Base-by-base conservation (phyloP, 2,888 invertebrate species). In the Plagodis pulveraria region DNA sequence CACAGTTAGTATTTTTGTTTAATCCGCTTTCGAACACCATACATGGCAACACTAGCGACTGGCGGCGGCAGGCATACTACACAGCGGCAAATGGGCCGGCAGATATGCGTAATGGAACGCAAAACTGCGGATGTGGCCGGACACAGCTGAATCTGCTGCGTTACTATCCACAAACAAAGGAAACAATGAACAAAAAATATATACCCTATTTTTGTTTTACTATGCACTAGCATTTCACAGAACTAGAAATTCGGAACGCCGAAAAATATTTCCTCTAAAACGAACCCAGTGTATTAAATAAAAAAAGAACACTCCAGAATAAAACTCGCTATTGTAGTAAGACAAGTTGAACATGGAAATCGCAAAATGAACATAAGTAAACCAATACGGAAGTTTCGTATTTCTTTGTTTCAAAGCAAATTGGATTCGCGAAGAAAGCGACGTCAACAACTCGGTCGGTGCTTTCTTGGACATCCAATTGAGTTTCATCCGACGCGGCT, bases 381-480 rank as follows among this genome's bases (percentile, higher is more conserved):
- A 60, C 62, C 60, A 63, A 70, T 62, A 63, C 58, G 63, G 67
- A 69, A 66, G 64, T 62, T 62, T 62, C 63, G 51, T 60, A 58
- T 65, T 69, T 59, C 69, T 65, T 64, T 67, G 67, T 69, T 67
- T 64, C 62, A 62, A 71, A 67, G 64, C 63, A 66, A 74, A 75
- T 74, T 64, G 64, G 59, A 68, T 69, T 67, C 66, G 63, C 66
- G 56, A 65, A 69, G 71, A 70, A 66, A 69, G 69, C 69, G 65
- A 63, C 66, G 59, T 72, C 75, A 75, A 73, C 74, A 66, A 73
- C 71, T 79, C 73, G 62, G 71, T 71, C 71, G 70, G 75, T 77
- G 78, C 78, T 78, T 75, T 84, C 83, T 81, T 73, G 76, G 79
- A 80, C 78, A 73, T 74, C 77, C 80, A 87, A 86, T 87, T 78